phyloP scores from a whole-genome alignment of 2,888 invertebrate genomes.

The Agrotis ipsilon region DNA sequence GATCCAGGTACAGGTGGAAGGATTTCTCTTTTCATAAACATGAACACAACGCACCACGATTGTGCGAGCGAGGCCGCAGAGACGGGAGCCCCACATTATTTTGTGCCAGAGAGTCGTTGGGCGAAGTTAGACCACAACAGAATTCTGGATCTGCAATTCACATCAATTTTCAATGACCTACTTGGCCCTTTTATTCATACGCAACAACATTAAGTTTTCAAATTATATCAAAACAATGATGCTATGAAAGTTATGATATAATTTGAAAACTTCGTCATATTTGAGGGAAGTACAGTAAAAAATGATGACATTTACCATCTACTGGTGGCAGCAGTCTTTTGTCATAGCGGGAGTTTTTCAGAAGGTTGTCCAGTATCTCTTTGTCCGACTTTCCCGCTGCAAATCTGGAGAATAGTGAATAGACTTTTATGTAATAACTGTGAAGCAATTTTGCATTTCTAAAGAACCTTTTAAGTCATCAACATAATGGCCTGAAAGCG shows the following conservation, averaged over 20 bases:
- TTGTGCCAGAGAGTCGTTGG: slow-evolving; percentile 94
- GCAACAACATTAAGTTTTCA: slow-evolving; percentile 33
- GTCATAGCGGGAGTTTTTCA: slow-evolving; percentile 97
- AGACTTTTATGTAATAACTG: slow-evolving; percentile 42
- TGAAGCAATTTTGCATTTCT: slow-evolving; percentile 49
- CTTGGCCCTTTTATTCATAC: slow-evolving; percentile 33
- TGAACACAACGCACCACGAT: slow-evolving; percentile 92
- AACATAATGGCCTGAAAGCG: slow-evolving; percentile 62
- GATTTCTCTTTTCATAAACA: slow-evolving; percentile 91
- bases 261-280: slow-evolving; percentile 38
- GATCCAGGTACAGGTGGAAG: slow-evolving; percentile 70
- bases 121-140: slow-evolving; percentile 96
- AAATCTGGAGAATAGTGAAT: slow-evolving; percentile 92
- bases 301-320: slow-evolving; percentile 92
- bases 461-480: slow-evolving; percentile 53
- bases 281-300: slow-evolving; percentile 11
- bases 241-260: slow-evolving; percentile 27
- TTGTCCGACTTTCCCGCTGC: slow-evolving; percentile 98
- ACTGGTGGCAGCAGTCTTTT: slow-evolving; percentile 97
- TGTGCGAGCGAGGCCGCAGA: slow-evolving; percentile 91
- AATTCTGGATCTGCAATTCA: slow-evolving; percentile 96
- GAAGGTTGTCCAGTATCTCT: slow-evolving; percentile 97
- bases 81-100: slow-evolving; percentile 90
- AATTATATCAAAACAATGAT: slow-evolving; percentile 38
- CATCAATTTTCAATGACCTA: slow-evolving; percentile 72